phyloP scores from a whole-genome alignment of 1,140 invertebrate species.

The Tigriopus japonicus region DNA sequence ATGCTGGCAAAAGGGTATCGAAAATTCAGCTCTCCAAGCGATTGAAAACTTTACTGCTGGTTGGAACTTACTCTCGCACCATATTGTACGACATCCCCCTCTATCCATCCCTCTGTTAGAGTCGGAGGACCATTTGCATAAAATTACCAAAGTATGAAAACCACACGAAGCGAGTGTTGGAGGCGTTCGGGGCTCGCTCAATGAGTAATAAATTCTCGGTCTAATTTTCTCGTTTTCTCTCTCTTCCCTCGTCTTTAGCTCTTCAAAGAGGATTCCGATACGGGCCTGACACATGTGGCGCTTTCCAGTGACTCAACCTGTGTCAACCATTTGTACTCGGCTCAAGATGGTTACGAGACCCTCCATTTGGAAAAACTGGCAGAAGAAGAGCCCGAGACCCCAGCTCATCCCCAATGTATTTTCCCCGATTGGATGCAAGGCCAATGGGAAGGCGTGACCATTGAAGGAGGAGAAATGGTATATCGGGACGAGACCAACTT shows the following conservation, averaged over 20 bases:
- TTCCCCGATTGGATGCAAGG: slow-evolving; percentile 46
- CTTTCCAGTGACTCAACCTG: slow-evolving; percentile 48
- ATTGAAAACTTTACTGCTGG: no score
- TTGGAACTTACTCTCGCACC: no score
- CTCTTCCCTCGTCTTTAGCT: slow-evolving; percentile 28
- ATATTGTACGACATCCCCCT: no score
- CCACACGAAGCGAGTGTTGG: not conserved
- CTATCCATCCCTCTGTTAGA: no score
- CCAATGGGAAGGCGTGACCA: slow-evolving; percentile 39
- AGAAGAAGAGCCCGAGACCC: not conserved
- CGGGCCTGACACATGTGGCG: slow-evolving; percentile 37
- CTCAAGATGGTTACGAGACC: slow-evolving; percentile 39
- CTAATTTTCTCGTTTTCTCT: slow-evolving; percentile 6
- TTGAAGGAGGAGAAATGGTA: slow-evolving; percentile 38
- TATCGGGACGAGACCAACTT: slow-evolving; percentile 43
- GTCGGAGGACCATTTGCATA: no score
- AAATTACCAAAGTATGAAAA: no score
- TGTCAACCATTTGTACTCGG: slow-evolving; percentile 34
- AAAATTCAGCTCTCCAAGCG: no score
- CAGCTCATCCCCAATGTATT: slow-evolving; percentile 20
- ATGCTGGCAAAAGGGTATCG: no score
- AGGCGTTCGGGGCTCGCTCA: not conserved
- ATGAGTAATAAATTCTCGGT: not conserved
- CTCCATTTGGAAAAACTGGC: slow-evolving; percentile 29
- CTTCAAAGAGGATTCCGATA: slow-evolving; percentile 34